These are phyloP conservation scores for Chloropsis hardwickii DNA, from an alignment of 2,113 vertebrate genomes.

Conservation along the genomic window DNA sequence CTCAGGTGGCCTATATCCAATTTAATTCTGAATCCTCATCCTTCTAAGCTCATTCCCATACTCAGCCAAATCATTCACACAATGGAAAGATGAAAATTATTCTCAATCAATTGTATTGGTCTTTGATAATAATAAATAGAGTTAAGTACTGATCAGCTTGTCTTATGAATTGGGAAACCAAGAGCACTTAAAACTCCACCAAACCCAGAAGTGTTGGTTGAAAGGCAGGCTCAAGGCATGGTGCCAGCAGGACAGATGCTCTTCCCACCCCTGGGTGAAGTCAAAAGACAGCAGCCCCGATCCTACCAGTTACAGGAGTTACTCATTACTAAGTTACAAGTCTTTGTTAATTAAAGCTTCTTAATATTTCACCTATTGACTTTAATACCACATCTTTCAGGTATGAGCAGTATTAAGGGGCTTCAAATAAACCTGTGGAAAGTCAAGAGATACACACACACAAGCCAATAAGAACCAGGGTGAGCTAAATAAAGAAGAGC, in stretches of 20 bases:
- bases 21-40: neutral
- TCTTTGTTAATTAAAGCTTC: neutral
- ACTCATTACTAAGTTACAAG: neutral
- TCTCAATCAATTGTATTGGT: neutral
- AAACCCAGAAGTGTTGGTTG: neutral
- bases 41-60: neutral
- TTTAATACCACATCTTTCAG: neutral
- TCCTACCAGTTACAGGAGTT: neutral
- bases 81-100: neutral
- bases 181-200: neutral
- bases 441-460: accelerated
- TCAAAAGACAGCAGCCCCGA: neutral
- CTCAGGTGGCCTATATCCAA: accelerated
- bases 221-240: neutral
- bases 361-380: conserved; percentile 9
- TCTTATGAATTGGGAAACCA: neutral
- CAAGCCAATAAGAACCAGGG: neutral
- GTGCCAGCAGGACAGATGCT: neutral
- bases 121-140: neutral
- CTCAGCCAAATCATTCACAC: neutral
- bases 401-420: neutral
- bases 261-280: neutral
- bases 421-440: neutral
- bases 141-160: neutral
- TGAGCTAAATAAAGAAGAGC: neutral